Conservation (phyloP, 2,888 invertebrate species). For the Diplazon laetatorius region DNA sequence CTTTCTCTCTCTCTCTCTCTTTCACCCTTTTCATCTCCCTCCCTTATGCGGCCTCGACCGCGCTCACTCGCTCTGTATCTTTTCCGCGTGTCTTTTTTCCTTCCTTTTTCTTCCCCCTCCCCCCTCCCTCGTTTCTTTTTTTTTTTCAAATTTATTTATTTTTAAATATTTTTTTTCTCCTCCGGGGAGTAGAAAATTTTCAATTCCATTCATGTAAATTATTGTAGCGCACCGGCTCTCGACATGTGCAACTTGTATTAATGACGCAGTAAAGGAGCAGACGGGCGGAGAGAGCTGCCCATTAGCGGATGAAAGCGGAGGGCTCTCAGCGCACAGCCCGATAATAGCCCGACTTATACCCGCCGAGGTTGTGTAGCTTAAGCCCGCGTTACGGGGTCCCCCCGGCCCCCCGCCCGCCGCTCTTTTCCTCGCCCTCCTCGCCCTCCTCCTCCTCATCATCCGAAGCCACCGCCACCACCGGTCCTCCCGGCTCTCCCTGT, state of each 20-base stretch:
- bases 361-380: conserved; percentile 79
- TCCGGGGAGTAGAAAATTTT: conserved; percentile 81
- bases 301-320: conserved; percentile 83
- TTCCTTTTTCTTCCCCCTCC: conserved; percentile 80
- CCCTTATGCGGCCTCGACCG: background rate
- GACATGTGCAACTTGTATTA: conserved; percentile 83
- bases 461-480: conserved; percentile 61
- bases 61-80: background rate
- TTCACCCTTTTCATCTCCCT: conserved; percentile 1
- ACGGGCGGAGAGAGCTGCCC: conserved; percentile 82
- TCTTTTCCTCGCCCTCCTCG: too few relatives aligned
- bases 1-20: conserved; percentile 58
- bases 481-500: conserved; percentile 55
- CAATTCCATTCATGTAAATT: conserved; percentile 83
- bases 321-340: conserved; percentile 82
- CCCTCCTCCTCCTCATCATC: conserved; percentile 66
- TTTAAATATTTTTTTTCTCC: too few relatives aligned
- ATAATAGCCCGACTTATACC: conserved; percentile 82
- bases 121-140: conserved; percentile 24
- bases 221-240: conserved; percentile 82
- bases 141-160: conserved; percentile 75
- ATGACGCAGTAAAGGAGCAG: conserved; percentile 82
- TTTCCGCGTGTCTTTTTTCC: conserved; percentile 60
- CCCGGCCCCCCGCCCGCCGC: conserved; percentile 64
- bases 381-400: conserved; percentile 78